Percentiles rank a stretch among this genome's conserved stretches.
Conservation (phyloP, 30 jellyfish, hydroid and myxozoan species). For the Nemopilema nomurai region DNA sequence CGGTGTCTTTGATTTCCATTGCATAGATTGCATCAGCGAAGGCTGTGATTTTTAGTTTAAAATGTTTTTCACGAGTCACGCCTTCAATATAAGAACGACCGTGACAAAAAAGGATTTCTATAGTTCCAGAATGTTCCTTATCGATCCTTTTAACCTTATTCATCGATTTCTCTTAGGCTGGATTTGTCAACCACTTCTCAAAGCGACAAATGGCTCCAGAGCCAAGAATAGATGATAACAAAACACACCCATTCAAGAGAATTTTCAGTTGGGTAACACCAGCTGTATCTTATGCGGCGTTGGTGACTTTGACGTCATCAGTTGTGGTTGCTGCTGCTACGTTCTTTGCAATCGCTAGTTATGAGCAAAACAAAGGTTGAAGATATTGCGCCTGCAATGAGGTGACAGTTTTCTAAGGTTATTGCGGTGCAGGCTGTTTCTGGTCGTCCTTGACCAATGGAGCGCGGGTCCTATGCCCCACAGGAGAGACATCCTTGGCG, state of each 20-base stretch:
- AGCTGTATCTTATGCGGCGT: slow-evolving; percentile 11
- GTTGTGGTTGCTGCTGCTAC: slow-evolving; percentile 53
- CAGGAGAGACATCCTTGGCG: too few relatives aligned
- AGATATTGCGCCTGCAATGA: background rate
- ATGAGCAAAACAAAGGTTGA: background rate
- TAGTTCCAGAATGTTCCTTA: too few relatives aligned
- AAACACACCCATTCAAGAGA: slow-evolving; percentile 5
- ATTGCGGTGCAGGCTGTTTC: background rate
- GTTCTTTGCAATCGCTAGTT: background rate
- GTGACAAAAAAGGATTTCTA: too few relatives aligned
- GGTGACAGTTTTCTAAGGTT: background rate
- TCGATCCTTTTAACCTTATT: too few relatives aligned
- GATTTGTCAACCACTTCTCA: slow-evolving; percentile 31
- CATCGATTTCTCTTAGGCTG: slow-evolving; percentile 18
- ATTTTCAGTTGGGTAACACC: slow-evolving; percentile 19
- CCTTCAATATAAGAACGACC: too few relatives aligned
- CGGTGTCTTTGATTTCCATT: background rate
- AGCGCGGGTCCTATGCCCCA: too few relatives aligned
- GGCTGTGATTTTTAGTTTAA: background rate
- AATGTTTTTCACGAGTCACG: too few relatives aligned
- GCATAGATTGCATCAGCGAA: background rate
- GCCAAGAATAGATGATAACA: background rate
- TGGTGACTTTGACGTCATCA: slow-evolving; percentile 36
- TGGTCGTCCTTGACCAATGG: background rate
- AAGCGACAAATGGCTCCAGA: slow-evolving; percentile 25